Conservation (phyloP, 2,888 invertebrate genomes). For the Leucoma salicis region DNA sequence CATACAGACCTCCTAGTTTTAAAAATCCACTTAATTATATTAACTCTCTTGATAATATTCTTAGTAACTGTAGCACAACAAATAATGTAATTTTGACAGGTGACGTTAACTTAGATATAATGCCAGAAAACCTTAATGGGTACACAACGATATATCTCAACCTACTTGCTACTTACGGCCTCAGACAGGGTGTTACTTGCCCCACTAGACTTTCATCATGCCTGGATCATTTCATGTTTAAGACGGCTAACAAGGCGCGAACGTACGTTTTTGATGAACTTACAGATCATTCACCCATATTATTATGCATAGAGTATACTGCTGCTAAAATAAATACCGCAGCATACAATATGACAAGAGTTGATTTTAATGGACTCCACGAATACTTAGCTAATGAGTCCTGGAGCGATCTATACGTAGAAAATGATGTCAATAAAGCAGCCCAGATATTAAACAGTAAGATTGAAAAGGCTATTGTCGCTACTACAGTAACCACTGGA, state of each 20-base stretch:
- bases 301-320: background rate
- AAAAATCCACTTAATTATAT: background rate
- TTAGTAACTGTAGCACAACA: background rate
- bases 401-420: background rate
- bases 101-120: background rate
- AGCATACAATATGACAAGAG: background rate
- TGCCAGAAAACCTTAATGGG: background rate
- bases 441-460: background rate
- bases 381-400: background rate
- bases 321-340: background rate
- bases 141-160: background rate
- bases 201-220: slow-evolving; percentile 6
- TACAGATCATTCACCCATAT: slow-evolving; percentile 7
- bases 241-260: background rate
- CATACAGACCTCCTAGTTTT: background rate
- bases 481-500: background rate
- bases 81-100: background rate
- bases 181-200: slow-evolving; percentile 5
- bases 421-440: background rate
- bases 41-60: background rate
- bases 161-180: slow-evolving; percentile 3
- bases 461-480: background rate
- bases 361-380: background rate
- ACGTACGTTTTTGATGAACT: slow-evolving; percentile 6
- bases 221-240: slow-evolving; percentile 12